Conservation (phyloP, 92 coral and sea anemone species). For the Chrysogorgia sp. region DNA sequence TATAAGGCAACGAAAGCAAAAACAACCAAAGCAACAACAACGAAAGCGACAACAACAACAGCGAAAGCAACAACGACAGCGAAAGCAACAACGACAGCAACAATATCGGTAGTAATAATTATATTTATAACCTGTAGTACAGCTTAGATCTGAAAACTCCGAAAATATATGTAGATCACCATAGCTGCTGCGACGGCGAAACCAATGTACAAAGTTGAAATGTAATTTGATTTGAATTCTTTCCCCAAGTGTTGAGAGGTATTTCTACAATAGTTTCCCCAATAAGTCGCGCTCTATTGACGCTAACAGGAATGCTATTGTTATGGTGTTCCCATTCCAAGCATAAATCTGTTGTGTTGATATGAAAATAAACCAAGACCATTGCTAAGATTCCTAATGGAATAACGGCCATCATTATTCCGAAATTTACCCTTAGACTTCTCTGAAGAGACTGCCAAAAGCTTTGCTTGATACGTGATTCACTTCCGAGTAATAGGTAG, state of each 20-base stretch:
- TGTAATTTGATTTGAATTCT: constrained; percentile 14
- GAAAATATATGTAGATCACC: no score
- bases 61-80: no score
- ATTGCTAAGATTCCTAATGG: constrained; percentile 13
- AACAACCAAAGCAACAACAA: no score
- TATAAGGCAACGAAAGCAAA: no score
- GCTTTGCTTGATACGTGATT: not conserved
- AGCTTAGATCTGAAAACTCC: no score
- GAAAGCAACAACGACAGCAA: no score
- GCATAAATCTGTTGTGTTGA: constrained; percentile 1
- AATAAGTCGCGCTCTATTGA: not conserved
- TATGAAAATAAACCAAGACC: not conserved
- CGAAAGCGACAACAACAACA: no score
- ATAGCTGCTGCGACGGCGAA: no score
- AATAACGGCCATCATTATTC: not conserved
- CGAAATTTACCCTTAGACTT: not conserved
- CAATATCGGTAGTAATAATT: no score
- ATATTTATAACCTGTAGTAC: no score
- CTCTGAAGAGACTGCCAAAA: not conserved
- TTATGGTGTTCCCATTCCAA: not conserved
- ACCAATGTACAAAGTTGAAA: no score
- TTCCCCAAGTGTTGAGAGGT: not conserved
- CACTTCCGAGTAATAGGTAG: no score
- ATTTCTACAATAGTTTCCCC: constrained; percentile 9
- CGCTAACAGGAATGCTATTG: not conserved